Base-by-base conservation (phyloP, 2,113 vertebrate genomes). In the Scalopus aquaticus region DNA sequence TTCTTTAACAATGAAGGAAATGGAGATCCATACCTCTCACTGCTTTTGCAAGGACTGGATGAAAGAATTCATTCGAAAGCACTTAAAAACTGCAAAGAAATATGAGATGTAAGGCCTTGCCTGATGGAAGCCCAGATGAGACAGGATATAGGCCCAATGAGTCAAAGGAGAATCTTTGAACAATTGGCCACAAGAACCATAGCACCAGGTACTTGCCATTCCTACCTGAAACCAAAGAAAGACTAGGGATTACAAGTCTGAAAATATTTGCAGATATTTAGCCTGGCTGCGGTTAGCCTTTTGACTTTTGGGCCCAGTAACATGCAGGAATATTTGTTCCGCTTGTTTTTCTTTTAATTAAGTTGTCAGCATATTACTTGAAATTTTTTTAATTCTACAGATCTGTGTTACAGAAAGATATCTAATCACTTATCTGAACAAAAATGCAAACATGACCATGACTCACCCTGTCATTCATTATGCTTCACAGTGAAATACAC, bases 331-430 rank as follows among this genome's bases (percentile, higher is more conserved):
- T 76, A 72, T 89, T 90, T 60, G 2, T 88, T 89, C 64, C 51
- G 32, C 30, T 93, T 96, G 44, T 72, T 96, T 80, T 89, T 69
- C 64, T 95, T 93, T 88, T 94, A 92, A 82, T 39, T 93, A 83
- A 79, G n/a, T 88, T 88, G 67, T 92, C 72, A 95, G 37, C 67
- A 28, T 90, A 80, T 64, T 80, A 84, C 54, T 95, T 81, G 49
- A 89, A 95, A 87, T 44, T 42, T 73, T 74, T 42, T 81, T 35
- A 80, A 72, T 87, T 67, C 16, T 80, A 72, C 72, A 81, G 39
- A 37, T 90, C 58, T 87, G 6, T 64, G 93, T 81, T 88, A 20
- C 5, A 46, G 78, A 92, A 64, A 77, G 13, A 39, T 42, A 88
- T 42, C n/a, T 81, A 95, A 62, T 70, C 58, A 69, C 24, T 82